Base-by-base conservation (phyloP, 2,797 vertebrate species). In the Sebastes dallii region DNA sequence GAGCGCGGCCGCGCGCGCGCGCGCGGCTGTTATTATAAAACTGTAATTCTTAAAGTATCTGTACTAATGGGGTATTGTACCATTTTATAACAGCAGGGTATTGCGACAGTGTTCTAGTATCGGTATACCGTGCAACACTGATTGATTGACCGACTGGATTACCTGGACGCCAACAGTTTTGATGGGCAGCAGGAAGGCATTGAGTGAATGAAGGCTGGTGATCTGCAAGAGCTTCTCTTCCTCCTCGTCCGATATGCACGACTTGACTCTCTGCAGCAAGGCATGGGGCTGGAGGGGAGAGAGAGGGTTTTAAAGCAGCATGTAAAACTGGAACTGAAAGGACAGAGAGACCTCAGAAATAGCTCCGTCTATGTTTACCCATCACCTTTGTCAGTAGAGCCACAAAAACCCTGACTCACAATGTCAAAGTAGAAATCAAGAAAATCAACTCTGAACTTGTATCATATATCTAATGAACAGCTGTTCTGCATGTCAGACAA, bases 81-180 rank as follows among this genome's bases (percentile, higher is more conserved):
- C 7, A 0, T 50, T 50, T n/a, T 46, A 8, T 22, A 55, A 55
- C 55, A 7, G 22, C 55, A 55, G 52, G 6, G 52, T 25, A 25
- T 25, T 56, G 24, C 24, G 13, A 56, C 25, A 56, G 5, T 56
- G 22, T 56, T 24, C 3, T 56, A 25, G 54, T 55, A 24, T 22
- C 11, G 11, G 5, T 56, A 56, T 14, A 24, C 54, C 10, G 54
- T 56, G 54, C 54, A 56, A 56, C 22, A 59, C 14, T 16, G 22
- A 22, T 55, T 55, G 52, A 55, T 11, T 46, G 18, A 20, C 46
- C 18, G 8, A 10, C 8, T 22, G 46, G 72, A 79, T 95, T 83
- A 99, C 99, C 97, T 99, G 99, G 83, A 99, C 99, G 64, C 99
- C 99, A 18, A 99, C 99, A 83, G 97, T 99, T 94, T 99, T 99